phyloP scores from a whole-genome alignment of 1,140 invertebrate genomes.

The Papilio machaon region DNA sequence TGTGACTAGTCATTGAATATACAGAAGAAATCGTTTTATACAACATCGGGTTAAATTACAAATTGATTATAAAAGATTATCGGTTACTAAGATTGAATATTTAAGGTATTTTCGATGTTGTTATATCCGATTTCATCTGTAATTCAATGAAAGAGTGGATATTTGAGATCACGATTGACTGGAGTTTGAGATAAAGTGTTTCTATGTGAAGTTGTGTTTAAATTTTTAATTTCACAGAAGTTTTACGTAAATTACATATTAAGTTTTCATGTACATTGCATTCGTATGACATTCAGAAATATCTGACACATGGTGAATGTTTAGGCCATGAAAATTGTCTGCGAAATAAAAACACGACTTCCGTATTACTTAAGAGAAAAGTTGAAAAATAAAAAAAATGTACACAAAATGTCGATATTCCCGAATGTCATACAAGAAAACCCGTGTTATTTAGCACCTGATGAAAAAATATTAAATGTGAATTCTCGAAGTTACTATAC shows the following conservation, averaged over 20 bases:
- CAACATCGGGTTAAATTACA: background rate
- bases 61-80: background rate
- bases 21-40: background rate
- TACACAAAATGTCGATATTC: slow-evolving; percentile 62
- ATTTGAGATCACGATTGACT: slow-evolving; percentile 36
- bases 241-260: slow-evolving; percentile 29
- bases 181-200: background rate
- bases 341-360: background rate
- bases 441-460: slow-evolving; percentile 64
- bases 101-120: background rate
- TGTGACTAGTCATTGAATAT: slow-evolving; percentile 29
- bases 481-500: slow-evolving; percentile 21
- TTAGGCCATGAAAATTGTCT: slow-evolving; percentile 23
- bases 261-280: slow-evolving; percentile 36
- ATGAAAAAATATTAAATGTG: slow-evolving; percentile 44
- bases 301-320: slow-evolving; percentile 19
- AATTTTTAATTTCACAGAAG: background rate
- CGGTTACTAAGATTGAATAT: background rate
- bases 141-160: background rate
- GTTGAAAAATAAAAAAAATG: slow-evolving; percentile 3
- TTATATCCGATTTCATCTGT: background rate
- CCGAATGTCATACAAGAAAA: slow-evolving; percentile 45
- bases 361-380: background rate
- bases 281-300: slow-evolving; percentile 21
- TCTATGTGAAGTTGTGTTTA: background rate